Base-by-base conservation (phyloP, 2,113 vertebrate species). In the Alexandromys fortis region DNA sequence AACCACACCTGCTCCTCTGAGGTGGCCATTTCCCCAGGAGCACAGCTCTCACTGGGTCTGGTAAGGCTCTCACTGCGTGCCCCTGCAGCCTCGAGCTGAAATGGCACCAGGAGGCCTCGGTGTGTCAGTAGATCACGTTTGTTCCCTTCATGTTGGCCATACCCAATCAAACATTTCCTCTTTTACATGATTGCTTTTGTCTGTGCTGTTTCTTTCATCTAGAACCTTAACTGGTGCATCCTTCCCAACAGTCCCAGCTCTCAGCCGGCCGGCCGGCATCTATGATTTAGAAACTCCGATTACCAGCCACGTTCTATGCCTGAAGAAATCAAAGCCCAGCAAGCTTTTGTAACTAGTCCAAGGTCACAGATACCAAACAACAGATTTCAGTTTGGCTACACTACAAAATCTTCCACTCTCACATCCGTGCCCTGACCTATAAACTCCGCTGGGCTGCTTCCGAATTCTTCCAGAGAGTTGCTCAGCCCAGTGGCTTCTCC, bases 181-280 rank as follows among this genome's bases (percentile, higher is more conserved):
- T 21, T 2, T 67, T 30, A 7, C 73, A 0, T 11, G 5, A 26
- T 16, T 33, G 22, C 58, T 49, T 73, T n/a, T 8, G 35, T 42
- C 11, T 17, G 22, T n/a, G 65, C 65, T 47, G 1, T n/a, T 45
- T 63, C 26, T 63, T 42, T 86, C 8, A 35, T 21, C 10, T 28
- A n/a, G 22, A 65, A 13, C 5, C 1, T 1, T 72, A 68, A 16
- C 8, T 2, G 19, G 17, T 30, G 21, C 42, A 42, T 11, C 7
- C 24, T 52, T 45, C 72, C 45, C 6, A 85, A 14, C 1, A 35
- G 30, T 14, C 30, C 24, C 45, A 33, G 24, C 17, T 47, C 14
- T 55, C 22, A 47, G 38, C 30, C 35, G 1, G 3, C 0, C 2
- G 1, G 3, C 0, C 2, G 4, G 11, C 8, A 19, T 3, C 30